Base-by-base conservation (phyloP, 2,113 vertebrate species). In the Eulemur rufifrons region DNA sequence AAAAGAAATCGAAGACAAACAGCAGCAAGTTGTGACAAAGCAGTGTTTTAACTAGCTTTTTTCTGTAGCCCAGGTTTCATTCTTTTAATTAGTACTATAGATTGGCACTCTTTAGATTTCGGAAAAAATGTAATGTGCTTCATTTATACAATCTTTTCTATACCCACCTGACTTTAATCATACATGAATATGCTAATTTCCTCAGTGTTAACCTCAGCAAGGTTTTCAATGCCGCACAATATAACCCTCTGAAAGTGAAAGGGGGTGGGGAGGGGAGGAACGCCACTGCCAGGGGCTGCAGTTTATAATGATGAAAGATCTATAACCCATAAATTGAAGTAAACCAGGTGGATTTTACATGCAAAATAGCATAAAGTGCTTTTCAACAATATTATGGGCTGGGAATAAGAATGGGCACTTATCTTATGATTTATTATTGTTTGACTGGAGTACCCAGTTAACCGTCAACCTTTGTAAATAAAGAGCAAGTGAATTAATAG, bases 61-160 rank as follows among this genome's bases (percentile, higher is more conserved):
- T 81, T 88, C 23, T 63, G 52, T 0, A 27, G 59, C 37, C 63
- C 56, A 82, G 91, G 85, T 37, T 95, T 91, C 47, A n/a, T 91
- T 81, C 85, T 95, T 92, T 89, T 81, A 88, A 97, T 95, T 92
- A 97, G 47, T 95, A 76, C 82, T 91, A 95, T 34, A 32, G 85
- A 95, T 47, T 54, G 42, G 91, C 66, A 89, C 73, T 93, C 86
- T 85, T 94, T 94, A 66, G 52, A 83, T 86, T 95, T 73, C 89
- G 96, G 76, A 56, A 86, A 95, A 95, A 97, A 73, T 27, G 82
- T 81, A 27, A 83, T 83, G 74, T 81, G 94, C 94, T 96, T 86
- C 73, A 98, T 97, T 97, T 97, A 96, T 86, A 95, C 29, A 97
- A 90, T n/a, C 73, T 73, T 17, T 97, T 97, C 92, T 96, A 76